Conservation (phyloP, 1,140 invertebrate species). For the Cotesia chilonis region DNA sequence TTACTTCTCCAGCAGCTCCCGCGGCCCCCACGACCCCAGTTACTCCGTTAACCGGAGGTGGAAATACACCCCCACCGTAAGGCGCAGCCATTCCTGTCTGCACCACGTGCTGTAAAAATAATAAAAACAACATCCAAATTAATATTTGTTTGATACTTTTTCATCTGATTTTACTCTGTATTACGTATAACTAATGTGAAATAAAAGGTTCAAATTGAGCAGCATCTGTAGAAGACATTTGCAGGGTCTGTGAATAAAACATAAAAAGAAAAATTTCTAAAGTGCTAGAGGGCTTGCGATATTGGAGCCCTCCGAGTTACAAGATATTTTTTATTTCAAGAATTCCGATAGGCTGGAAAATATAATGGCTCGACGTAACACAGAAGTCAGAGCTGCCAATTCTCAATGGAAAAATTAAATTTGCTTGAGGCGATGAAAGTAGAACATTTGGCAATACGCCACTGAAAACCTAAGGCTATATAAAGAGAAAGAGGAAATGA, state of each 20-base stretch:
- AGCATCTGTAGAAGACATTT: slow-evolving; percentile 12
- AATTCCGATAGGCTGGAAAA: neutral
- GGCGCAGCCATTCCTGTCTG: slow-evolving; percentile 89
- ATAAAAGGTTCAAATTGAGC: neutral
- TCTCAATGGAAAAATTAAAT: slow-evolving; percentile 31
- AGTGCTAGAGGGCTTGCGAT: neutral
- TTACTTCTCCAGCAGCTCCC: slow-evolving; percentile 63
- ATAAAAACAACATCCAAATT: slow-evolving; percentile 38
- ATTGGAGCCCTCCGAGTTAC: neutral
- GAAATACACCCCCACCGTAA: slow-evolving; percentile 81
- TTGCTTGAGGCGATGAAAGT: slow-evolving; percentile 4
- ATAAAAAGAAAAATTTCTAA: neutral
- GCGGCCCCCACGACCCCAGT: slow-evolving; percentile 68
- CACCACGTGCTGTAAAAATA: slow-evolving; percentile 89
- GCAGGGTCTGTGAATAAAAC: neutral
- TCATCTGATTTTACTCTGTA: neutral
- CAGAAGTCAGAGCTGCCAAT: slow-evolving; percentile 15
- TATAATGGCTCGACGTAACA: slow-evolving; percentile 16
- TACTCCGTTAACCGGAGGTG: slow-evolving; percentile 77
- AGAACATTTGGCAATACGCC: slow-evolving; percentile 20
- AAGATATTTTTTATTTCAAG: slow-evolving; percentile 1
- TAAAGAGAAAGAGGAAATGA: slow-evolving; percentile 4
- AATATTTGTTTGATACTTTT: slow-evolving; percentile 17
- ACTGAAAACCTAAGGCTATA: slow-evolving; percentile 10
- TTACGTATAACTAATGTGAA: neutral